Evolutionary conservation across 1,140 invertebrate species (phyloP).

Genomic region (Euura saliciscinereae): DNA sequence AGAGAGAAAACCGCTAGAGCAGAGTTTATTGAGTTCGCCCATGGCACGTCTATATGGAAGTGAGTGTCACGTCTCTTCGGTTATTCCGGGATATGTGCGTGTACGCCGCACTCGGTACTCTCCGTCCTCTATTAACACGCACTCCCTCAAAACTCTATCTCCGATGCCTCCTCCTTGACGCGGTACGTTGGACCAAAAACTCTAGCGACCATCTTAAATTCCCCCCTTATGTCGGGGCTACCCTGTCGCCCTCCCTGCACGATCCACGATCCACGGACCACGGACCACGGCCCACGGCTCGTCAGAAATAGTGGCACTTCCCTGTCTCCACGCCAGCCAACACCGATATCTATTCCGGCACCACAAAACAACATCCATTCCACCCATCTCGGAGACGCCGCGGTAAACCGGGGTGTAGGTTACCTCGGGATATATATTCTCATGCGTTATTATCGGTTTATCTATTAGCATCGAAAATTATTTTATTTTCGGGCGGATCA

Average conservation of each 20-base stretch:
- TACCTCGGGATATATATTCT: conserved; percentile 33
- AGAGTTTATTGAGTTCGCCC: conserved; percentile 12
- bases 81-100: conserved; percentile 49
- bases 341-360: conserved; percentile 61
- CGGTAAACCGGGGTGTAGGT: conserved; percentile 25
- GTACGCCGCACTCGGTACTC: conserved; percentile 23
- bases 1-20: neutral
- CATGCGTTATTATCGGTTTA: conserved; percentile 22
- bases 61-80: conserved; percentile 55
- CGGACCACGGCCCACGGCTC: conserved; percentile 30
- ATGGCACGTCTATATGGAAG: conserved; percentile 52
- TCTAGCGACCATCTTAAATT: too few relatives aligned
- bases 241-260: too few relatives aligned
- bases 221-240: too few relatives aligned
- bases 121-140: conserved; percentile 49
- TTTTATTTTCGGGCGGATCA: too few relatives aligned
- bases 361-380: conserved; percentile 56
- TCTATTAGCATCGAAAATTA: too few relatives aligned
- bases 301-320: conserved; percentile 62
- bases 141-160: conserved; percentile 25
- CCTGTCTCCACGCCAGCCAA: conserved; percentile 54
- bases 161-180: conserved; percentile 17
- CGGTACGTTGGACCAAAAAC: neutral
- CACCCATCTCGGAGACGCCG: conserved; percentile 18
- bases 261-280: neutral